Evolutionary conservation across 2,888 invertebrate species (phyloP), one percentile per base, ranked within the genome.

Genomic region (Lobophora halterata): DNA sequence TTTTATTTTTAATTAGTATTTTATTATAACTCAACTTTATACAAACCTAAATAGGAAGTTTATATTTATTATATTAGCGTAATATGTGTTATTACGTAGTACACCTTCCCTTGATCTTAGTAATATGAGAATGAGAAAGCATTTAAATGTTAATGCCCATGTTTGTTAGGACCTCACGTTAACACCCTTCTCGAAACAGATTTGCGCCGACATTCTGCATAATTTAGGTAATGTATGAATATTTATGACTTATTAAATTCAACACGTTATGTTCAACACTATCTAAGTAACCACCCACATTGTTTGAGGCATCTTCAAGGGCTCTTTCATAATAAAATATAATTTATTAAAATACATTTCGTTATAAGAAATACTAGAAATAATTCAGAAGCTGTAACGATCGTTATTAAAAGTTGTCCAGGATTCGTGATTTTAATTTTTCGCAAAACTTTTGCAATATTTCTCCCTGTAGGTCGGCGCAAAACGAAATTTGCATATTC

Each of bases 401-500:
- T 52, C 47, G 53, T 55, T 54, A 54, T 56, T 53, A 54, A 53
- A 75, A 76, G 69, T 74, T 72, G 73, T 68, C 64, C 66, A 57
- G 71, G 73, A 79, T 76, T 77, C 75, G 71, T 71, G 75, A 78
- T 80, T 79, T 77, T 75, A 80, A 78, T 79, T 77, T 81, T 81
- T 77, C 67, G 67, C 66, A 65, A 72, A 85, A 82, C 81, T 85
- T 83, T 79, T 55, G 75, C 75, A 78, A 85, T 85, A 82, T 79
- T 80, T 83, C 77, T 77, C 71, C 61, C 57, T 62, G 69, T 71
- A 71, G 75, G 79, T 76, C 72, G 74, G 59, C 68, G 64, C 70
- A 65, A 72, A 77, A 73, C 75, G 72, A 72, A 76, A 82, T 83
- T 82, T 83, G 77, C 82, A 85, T 83, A 82, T 80, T 82, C 79